A percentile compares a stretch with the other conserved stretches of the same genome.
These are phyloP conservation scores for Augochlora pura DNA, from an alignment of 1,140 invertebrate genomes.

Conservation along the genomic window DNA sequence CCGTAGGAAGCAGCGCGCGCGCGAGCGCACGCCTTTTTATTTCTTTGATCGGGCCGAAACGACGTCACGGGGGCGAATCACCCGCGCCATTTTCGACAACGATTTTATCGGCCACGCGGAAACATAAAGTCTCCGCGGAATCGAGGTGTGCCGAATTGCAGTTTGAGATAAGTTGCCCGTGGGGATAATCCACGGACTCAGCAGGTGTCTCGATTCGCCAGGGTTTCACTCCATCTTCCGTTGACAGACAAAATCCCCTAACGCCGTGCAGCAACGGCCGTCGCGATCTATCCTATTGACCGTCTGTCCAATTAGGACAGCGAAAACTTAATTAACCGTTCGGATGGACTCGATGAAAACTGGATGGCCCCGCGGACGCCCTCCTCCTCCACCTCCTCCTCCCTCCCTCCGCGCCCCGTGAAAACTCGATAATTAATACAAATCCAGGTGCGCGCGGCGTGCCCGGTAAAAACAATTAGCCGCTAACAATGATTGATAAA, in stretches of 20 bases:
- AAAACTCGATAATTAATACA: slow-evolving; percentile 59
- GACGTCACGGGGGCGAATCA: background rate
- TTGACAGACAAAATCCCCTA: slow-evolving; percentile 79
- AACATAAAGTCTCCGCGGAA: slow-evolving; percentile 29
- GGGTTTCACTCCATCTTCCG: slow-evolving; percentile 80
- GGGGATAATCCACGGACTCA: slow-evolving; percentile 76
- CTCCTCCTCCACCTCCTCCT: too few species aligned
- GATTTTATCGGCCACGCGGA: background rate
- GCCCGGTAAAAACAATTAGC: slow-evolving; percentile 39
- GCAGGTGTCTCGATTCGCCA: slow-evolving; percentile 76
- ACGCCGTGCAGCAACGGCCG: slow-evolving; percentile 40
- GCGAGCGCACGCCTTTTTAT: background rate
- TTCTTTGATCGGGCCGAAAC: background rate
- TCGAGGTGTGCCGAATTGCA: slow-evolving; percentile 41
- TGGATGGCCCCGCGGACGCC: slow-evolving; percentile 39
- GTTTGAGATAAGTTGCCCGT: slow-evolving; percentile 61
- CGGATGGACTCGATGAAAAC: slow-evolving; percentile 62
- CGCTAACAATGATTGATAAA: slow-evolving; percentile 41
- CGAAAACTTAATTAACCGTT: slow-evolving; percentile 77
- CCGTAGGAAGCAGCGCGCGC: too few species aligned
- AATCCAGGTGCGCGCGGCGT: slow-evolving; percentile 23
- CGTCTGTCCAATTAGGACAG: slow-evolving; percentile 76
- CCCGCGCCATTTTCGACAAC: background rate
- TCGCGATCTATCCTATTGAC: slow-evolving; percentile 67
- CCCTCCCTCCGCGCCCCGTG: too few species aligned